Base-by-base conservation (phyloP, 2,113 vertebrate genomes). In the Butorides virescens region DNA sequence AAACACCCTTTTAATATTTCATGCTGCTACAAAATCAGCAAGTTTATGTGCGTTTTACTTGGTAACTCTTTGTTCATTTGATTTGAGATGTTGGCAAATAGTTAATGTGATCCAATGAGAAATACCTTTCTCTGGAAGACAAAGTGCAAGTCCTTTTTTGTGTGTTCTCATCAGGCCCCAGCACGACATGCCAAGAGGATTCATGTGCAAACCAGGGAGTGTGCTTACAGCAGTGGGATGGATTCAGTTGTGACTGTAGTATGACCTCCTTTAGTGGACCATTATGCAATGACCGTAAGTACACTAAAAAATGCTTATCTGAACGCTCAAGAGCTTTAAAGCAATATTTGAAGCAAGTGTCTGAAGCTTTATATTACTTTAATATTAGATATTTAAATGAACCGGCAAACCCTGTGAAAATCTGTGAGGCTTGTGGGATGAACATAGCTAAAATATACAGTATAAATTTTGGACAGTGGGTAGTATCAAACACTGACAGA, bases 201-300 rank as follows among this genome's bases (percentile, higher is more conserved):
- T 99, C 99, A 0, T 99, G 99, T 70, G 99, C 99, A n/a, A 99
- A 99, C 97, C 99, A 99, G 97, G 99, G 99, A 1, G 99, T 99
- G 93, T 99, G 99, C 97, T 97, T 99, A 4, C 99, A 99, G 98
- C 99, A 99, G 90, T 99, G 99, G 99, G 99, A 99, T 53, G 99
- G 99, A 72, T 99, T 99, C 98, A 99, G 98, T 81, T 99, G 99
- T 67, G 99, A 99, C 98, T 99, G 99, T 39, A 99, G 99, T 55
- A 99, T 99, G 99, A 99, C 99, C 7, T 99, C 99, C 56, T 99
- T 99, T 36, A 99, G 99, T 10, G 99, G 99, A 58, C 98, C 99
- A 0, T 95, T 99, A 75, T 99, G 99, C 97, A 99, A 99, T 50
- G 99, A 99, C 77, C 99, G 99, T 99, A 97, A 99, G 99, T 99